Conservation (phyloP, 2,113 vertebrate genomes). For the Platysteira castanea region DNA sequence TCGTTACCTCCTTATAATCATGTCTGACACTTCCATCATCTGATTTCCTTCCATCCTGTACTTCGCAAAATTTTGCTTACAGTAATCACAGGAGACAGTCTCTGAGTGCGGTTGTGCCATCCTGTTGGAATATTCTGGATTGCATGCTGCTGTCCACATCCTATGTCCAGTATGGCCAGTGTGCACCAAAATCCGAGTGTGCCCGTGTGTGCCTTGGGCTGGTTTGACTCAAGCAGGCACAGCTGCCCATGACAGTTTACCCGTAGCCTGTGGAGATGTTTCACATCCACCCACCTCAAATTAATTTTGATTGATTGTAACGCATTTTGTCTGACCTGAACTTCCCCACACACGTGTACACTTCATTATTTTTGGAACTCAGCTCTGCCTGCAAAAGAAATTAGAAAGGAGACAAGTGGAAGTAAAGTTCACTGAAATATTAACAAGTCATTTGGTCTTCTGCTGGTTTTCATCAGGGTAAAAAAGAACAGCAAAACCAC, state of each 20-base stretch:
- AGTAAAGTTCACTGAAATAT: background rate
- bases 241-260: background rate
- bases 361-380: background rate
- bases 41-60: background rate
- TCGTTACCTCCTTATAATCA: background rate
- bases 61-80: background rate
- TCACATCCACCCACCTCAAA: background rate
- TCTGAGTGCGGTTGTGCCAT: background rate
- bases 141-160: background rate
- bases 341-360: background rate
- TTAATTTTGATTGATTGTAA: background rate
- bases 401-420: background rate
- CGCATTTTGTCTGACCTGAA: background rate
- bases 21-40: background rate
- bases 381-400: background rate
- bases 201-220: background rate
- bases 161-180: background rate
- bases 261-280: background rate
- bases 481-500: conserved; percentile 3
- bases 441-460: background rate
- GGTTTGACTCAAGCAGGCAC: background rate
- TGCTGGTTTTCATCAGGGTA: background rate
- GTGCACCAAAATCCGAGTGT: background rate
- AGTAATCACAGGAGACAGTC: background rate
- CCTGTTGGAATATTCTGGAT: background rate